Conservation (phyloP, 2,113 vertebrate genomes). For the Mastomys coucha region DNA sequence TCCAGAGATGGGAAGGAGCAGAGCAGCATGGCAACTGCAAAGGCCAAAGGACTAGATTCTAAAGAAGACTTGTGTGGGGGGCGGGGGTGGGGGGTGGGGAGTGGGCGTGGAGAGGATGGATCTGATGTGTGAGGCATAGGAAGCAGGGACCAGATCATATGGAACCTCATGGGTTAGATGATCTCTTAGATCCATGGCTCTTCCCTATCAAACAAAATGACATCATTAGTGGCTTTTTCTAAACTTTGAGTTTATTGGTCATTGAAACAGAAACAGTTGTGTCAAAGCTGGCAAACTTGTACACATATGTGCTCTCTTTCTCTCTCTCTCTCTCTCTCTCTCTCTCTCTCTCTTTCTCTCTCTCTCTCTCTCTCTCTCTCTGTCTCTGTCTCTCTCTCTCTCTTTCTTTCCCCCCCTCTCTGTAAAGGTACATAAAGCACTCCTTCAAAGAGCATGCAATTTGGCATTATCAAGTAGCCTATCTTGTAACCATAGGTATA, state of each 20-base stretch:
- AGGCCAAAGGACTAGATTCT: no score
- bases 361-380: not conserved
- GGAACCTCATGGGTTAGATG: not conserved
- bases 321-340: not conserved
- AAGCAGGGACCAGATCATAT: not conserved
- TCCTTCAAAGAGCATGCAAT: not conserved
- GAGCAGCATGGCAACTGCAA: not conserved
- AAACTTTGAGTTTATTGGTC: slow-evolving; percentile 73
- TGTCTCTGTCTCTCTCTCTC: no score
- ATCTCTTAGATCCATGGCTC: not conserved
- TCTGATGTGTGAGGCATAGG: not conserved
- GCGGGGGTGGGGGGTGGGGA: no score
- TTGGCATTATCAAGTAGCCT: slow-evolving; percentile 53
- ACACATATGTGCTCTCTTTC: not conserved
- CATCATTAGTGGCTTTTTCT: slow-evolving; percentile 52
- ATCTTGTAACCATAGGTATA: not conserved
- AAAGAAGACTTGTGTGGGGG: not conserved
- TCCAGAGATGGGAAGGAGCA: not conserved
- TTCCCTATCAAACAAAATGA: slow-evolving; percentile 56
- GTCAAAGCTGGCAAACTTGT: slow-evolving; percentile 7
- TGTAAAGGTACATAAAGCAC: not conserved
- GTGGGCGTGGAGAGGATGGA: not conserved
- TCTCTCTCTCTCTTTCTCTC: not conserved
- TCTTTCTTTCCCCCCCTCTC: not conserved
- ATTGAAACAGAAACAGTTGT: slow-evolving; percentile 56